These are phyloP conservation scores for Caradrina clavipalpis DNA, from an alignment of 2,888 invertebrate species.

Conservation along the genomic window DNA sequence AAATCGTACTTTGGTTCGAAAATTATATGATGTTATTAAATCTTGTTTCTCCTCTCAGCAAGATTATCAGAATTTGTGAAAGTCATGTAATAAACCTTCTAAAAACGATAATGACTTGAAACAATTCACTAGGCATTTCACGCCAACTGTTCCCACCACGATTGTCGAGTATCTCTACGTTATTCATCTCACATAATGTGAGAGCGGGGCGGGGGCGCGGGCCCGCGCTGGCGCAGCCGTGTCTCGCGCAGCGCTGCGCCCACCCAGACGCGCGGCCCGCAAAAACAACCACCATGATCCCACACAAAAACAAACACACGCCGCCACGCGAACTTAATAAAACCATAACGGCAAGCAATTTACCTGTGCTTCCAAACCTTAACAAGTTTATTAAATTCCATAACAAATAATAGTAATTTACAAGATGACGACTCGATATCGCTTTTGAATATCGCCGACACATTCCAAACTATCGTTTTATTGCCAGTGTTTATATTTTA, in stretches of 20 bases:
- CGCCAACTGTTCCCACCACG: conserved; percentile 82
- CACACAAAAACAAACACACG: conserved; percentile 88
- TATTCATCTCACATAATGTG: conserved; percentile 83
- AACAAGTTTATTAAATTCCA: conserved; percentile 91
- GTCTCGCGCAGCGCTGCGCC: conserved; percentile 83
- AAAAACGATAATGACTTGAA: conserved; percentile 73
- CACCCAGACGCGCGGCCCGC: conserved; percentile 85
- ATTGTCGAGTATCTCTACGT: conserved; percentile 68
- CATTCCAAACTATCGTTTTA: conserved; percentile 86
- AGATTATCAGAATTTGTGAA: conserved; percentile 12
- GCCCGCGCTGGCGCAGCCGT: conserved; percentile 82
- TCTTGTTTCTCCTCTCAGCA: not conserved
- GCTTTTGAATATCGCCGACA: conserved; percentile 86
- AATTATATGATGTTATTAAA: no score
- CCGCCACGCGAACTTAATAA: conserved; percentile 89
- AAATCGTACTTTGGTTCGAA: not conserved
- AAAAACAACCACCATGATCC: conserved; percentile 85
- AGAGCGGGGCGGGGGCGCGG: conserved; percentile 61
- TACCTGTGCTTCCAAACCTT: conserved; percentile 88
- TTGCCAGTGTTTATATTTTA: conserved; percentile 83
- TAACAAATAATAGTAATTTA: conserved; percentile 90
- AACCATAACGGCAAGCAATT: conserved; percentile 87
- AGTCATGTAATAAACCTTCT: conserved; percentile 16
- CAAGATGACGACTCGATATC: conserved; percentile 86
- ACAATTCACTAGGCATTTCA: conserved; percentile 81